Evolutionary conservation across 2,797 vertebrate genomes (phyloP).

Genomic region (Danio kyathit): DNA sequence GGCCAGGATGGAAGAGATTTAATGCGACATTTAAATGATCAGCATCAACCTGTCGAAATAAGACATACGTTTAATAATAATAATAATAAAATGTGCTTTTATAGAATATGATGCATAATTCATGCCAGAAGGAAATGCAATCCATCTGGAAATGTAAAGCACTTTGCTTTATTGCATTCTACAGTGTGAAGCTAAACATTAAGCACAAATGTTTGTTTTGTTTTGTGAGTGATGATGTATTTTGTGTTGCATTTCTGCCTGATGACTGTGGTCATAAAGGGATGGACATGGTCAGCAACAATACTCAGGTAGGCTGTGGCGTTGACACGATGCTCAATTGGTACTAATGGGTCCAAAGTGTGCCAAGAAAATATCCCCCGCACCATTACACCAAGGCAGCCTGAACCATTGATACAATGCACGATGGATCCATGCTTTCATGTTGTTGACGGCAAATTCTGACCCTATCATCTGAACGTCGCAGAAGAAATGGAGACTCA

Average conservation of each 20-base stretch:
- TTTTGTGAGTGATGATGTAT: not conserved
- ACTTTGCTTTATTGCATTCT: slow-evolving; percentile 36
- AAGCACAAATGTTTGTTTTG: not conserved
- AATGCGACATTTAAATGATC: not conserved
- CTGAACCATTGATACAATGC: too few relatives aligned
- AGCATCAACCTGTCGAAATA: not conserved
- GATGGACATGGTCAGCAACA: too few relatives aligned
- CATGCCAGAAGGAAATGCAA: slow-evolving; percentile 15
- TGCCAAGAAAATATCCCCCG: too few relatives aligned
- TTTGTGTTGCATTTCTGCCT: slow-evolving; percentile 4
- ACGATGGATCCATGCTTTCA: too few relatives aligned
- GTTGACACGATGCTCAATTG: too few relatives aligned
- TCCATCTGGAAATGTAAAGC: slow-evolving; percentile 10
- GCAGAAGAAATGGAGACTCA: too few relatives aligned
- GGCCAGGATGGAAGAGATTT: not conserved
- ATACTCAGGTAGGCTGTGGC: too few relatives aligned
- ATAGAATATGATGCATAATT: slow-evolving; percentile 4
- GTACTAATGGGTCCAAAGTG: too few relatives aligned
- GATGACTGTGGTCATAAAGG: too few relatives aligned
- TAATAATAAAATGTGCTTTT: slow-evolving; percentile 4
- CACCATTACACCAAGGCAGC: too few relatives aligned
- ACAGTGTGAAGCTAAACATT: slow-evolving; percentile 15
- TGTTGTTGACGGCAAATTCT: too few relatives aligned
- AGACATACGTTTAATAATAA: not conserved
- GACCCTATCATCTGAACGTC: too few relatives aligned